A percentile compares a stretch with the other conserved stretches of the same genome.
phyloP scores from a whole-genome alignment of 2,888 invertebrate species.

The Coelogynopora nodosa region DNA sequence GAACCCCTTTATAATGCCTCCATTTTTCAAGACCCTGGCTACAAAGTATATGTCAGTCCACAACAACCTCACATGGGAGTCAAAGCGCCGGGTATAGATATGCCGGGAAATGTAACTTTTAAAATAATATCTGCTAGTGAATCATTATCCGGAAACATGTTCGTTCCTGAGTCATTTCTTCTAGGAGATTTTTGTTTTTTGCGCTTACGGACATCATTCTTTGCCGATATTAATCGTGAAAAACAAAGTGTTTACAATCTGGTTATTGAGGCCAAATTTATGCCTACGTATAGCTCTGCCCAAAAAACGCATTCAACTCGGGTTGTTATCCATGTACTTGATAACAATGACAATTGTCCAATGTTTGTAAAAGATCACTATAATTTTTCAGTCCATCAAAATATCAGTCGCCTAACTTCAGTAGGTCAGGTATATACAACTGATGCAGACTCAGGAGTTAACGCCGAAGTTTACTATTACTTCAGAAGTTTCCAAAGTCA shows the following conservation, averaged over 20 bases:
- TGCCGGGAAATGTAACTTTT: slow-evolving; percentile 5
- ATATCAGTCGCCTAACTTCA: neutral
- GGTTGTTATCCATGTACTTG: slow-evolving; percentile 41
- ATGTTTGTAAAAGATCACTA: slow-evolving; percentile 27
- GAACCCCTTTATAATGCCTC: slow-evolving; percentile 38
- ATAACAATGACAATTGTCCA: slow-evolving; percentile 45
- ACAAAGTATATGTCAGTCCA: slow-evolving; percentile 1
- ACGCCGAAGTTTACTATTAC: slow-evolving; percentile 32
- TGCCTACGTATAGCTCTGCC: neutral
- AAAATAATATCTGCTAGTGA: neutral
- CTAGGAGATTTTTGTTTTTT: slow-evolving; percentile 44
- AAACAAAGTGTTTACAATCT: slow-evolving; percentile 33
- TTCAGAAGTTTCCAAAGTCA: neutral
- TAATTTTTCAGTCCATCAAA: slow-evolving; percentile 27
- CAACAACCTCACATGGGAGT: slow-evolving; percentile 39
- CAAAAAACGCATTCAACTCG: neutral
- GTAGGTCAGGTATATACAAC: slow-evolving; percentile 30
- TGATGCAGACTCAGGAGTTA: slow-evolving; percentile 38
- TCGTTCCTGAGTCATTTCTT: slow-evolving; percentile 32
- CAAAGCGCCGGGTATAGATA: neutral
- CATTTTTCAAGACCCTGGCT: slow-evolving; percentile 34
- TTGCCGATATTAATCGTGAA: slow-evolving; percentile 33
- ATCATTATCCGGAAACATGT: neutral
- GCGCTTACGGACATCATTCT: slow-evolving; percentile 30
- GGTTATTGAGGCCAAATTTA: slow-evolving; percentile 23